Evolutionary conservation across 2,888 invertebrate species (phyloP).

Genomic region (Sturmia bella): DNA sequence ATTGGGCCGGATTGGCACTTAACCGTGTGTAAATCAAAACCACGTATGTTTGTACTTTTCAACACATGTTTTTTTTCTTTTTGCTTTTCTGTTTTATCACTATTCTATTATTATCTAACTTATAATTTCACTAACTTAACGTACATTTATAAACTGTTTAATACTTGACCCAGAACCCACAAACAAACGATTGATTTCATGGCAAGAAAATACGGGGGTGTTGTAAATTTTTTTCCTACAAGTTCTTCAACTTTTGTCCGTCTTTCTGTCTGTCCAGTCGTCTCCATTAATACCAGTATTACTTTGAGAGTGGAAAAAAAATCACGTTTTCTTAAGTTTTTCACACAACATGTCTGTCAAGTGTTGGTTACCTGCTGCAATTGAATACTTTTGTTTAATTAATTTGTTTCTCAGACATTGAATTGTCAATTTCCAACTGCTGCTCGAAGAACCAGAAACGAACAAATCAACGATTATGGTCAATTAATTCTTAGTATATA

Average conservation of each 20-base stretch:
- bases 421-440: neutral
- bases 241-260: no score
- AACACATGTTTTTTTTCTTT: no score
- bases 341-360: constrained; percentile 17
- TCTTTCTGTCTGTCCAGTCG: no score
- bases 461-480: constrained; percentile 30
- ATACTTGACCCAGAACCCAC: constrained; percentile 9
- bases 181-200: constrained; percentile 13
- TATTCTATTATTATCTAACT: constrained; percentile 3
- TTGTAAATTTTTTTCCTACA: neutral
- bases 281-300: no score
- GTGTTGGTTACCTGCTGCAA: constrained; percentile 21
- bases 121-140: constrained; percentile 18
- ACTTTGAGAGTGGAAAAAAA: neutral
- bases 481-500: constrained; percentile 18
- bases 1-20: no score
- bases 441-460: neutral
- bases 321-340: constrained; percentile 23
- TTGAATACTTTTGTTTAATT: constrained; percentile 10
- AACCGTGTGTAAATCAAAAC: no score
- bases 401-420: constrained; percentile 35
- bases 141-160: constrained; percentile 34
- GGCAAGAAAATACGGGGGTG: neutral
- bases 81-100: no score
- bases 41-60: no score